Evolutionary conservation across 2,113 vertebrate genomes (phyloP).

Genomic region (Dicerorhinus sumatrensis): DNA sequence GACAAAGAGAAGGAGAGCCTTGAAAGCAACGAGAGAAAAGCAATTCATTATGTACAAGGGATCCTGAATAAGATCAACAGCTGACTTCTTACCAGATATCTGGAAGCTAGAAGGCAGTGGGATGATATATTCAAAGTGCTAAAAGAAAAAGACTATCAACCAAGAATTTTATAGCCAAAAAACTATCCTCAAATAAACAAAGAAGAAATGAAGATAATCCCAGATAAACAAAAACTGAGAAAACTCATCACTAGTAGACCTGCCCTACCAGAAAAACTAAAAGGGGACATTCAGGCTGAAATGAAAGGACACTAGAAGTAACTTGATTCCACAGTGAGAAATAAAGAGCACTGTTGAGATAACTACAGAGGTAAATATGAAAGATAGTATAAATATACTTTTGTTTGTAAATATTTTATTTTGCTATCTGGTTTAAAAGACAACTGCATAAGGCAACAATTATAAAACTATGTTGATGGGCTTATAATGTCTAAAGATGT

Average conservation of each 20-base stretch:
- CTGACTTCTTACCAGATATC: not conserved
- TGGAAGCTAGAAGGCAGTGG: not conserved
- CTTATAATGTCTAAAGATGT: not conserved
- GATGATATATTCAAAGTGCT: not conserved
- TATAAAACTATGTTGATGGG: not conserved
- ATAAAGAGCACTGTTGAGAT: not conserved
- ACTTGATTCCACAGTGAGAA: not conserved
- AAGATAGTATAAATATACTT: not conserved
- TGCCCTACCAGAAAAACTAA: not conserved
- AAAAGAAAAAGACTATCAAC: not conserved
- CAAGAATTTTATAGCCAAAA: not conserved
- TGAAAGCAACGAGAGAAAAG: not conserved
- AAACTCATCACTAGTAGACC: not conserved
- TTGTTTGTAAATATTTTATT: not conserved
- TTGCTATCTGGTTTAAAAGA: not conserved
- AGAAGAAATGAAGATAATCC: not conserved
- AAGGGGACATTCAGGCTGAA: not conserved
- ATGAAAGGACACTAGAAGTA: not conserved
- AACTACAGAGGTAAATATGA: not conserved
- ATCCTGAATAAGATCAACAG: not conserved
- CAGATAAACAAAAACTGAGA: not conserved
- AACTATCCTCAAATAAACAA: not conserved
- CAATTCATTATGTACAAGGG: not conserved
- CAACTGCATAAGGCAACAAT: not conserved
- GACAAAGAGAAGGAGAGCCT: not conserved